These are phyloP conservation scores for Triplophysa tibetana DNA, from an alignment of 2,113 vertebrate genomes.

Conservation along the genomic window DNA sequence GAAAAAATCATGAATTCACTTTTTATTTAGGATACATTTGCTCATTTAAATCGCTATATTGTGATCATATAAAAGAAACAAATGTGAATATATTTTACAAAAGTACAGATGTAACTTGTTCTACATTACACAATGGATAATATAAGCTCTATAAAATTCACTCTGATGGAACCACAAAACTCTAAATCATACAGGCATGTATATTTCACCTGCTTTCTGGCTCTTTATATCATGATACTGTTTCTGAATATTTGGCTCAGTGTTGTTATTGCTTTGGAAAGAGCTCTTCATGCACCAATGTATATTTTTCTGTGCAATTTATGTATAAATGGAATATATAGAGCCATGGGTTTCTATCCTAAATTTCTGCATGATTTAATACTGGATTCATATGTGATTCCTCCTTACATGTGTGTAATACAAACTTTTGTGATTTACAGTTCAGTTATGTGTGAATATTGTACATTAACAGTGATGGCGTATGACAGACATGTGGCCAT, in stretches of 20 bases:
- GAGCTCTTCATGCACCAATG: constrained; percentile 43
- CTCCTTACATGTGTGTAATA: constrained; percentile 14
- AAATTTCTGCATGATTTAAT: constrained; percentile 26
- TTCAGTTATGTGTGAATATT: constrained; percentile 37
- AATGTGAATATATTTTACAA: no score
- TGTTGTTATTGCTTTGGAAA: not conserved
- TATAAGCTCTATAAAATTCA: not conserved
- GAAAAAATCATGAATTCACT: no score
- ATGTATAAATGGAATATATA: constrained; percentile 37
- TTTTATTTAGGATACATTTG: no score
- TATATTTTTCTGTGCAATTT: constrained; percentile 45
- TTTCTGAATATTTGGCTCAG: constrained; percentile 7
- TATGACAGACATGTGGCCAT: constrained; percentile 42
- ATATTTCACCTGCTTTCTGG: constrained; percentile 17
- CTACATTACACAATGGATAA: no score
- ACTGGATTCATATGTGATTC: constrained; percentile 24
- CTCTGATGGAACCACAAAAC: constrained; percentile 5
- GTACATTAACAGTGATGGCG: constrained; percentile 26
- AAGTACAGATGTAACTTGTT: no score
- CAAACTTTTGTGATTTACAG: constrained; percentile 38
- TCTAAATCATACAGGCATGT: constrained; percentile 13
- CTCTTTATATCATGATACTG: constrained; percentile 4
- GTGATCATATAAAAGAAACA: no score
- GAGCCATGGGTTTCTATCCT: constrained; percentile 38
- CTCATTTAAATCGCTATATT: no score